phyloP scores from a whole-genome alignment of 2,797 vertebrate species.

The Pangasius macronema region DNA sequence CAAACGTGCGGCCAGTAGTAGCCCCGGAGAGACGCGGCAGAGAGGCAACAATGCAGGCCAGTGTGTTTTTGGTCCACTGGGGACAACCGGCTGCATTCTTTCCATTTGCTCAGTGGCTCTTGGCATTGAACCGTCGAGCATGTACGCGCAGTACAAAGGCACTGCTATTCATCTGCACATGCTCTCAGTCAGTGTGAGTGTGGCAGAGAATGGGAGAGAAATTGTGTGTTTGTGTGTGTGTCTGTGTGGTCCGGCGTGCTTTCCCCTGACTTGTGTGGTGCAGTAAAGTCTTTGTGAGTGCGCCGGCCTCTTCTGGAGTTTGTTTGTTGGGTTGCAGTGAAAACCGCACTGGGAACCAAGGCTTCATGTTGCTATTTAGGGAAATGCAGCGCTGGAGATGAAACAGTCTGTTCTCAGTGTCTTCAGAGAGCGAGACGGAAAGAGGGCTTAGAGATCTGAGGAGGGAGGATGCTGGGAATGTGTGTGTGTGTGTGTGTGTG shows the following conservation, averaged over 20 bases:
- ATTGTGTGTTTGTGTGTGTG: slow-evolving; percentile 7
- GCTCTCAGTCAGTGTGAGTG: slow-evolving; percentile 14
- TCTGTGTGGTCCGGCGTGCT: slow-evolving; percentile 24
- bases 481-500: background rate
- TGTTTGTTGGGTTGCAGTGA: slow-evolving; percentile 21
- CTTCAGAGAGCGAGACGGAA: slow-evolving; percentile 19
- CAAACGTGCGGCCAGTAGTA: slow-evolving; percentile 56
- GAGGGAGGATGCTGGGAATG: background rate
- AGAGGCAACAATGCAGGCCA: slow-evolving; percentile 63
- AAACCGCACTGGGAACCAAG: slow-evolving; percentile 33
- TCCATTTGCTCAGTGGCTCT: slow-evolving; percentile 50
- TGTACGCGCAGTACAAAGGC: slow-evolving; percentile 13
- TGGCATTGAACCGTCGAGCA: slow-evolving; percentile 2
- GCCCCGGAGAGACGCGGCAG: slow-evolving; percentile 19
- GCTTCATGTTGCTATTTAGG: slow-evolving; percentile 47
- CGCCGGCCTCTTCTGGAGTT: background rate
- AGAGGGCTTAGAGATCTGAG: background rate
- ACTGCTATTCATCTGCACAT: slow-evolving; percentile 23
- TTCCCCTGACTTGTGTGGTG: slow-evolving; percentile 25
- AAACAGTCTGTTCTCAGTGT: slow-evolving; percentile 34
- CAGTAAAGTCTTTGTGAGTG: slow-evolving; percentile 23
- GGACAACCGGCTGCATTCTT: slow-evolving; percentile 57
- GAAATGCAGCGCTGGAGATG: slow-evolving; percentile 39
- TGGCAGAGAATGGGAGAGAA: background rate
- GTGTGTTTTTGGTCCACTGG: slow-evolving; percentile 58